phyloP scores from a whole-genome alignment of 2,113 vertebrate species.

The Paraplagusia blochii region DNA sequence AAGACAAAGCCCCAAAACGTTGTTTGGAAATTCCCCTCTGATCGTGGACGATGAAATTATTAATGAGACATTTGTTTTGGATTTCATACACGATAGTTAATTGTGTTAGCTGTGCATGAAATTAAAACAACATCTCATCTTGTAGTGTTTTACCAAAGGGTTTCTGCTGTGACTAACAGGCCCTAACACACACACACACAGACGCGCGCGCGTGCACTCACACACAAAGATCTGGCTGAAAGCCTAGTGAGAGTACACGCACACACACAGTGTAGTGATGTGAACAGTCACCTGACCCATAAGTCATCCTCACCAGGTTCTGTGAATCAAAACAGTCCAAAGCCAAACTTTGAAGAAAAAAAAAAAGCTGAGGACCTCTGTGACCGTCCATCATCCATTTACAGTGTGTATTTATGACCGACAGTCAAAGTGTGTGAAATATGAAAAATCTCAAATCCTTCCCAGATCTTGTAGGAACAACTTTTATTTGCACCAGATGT shows the following conservation, averaged over 20 bases:
- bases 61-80: not conserved
- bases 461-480: constrained; percentile 25
- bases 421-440: constrained; percentile 39
- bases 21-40: not conserved
- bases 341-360: not conserved
- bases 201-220: too few relatives aligned
- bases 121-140: not conserved
- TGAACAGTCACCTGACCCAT: not conserved
- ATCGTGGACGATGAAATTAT: too few relatives aligned
- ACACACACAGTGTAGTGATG: not conserved
- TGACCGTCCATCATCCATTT: not conserved
- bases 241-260: not conserved
- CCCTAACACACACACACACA: not conserved
- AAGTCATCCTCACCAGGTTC: constrained; percentile 8
- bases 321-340: not conserved
- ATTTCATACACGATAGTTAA: not conserved
- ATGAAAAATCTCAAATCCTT: constrained; percentile 29
- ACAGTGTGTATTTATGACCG: constrained; percentile 14
- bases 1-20: not conserved
- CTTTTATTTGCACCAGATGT: constrained; percentile 33
- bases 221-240: not conserved
- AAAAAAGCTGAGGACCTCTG: not conserved
- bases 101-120: not conserved
- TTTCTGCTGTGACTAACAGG: not conserved
- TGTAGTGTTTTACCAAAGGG: not conserved